phyloP scores from a whole-genome alignment of 2,888 invertebrate species.

The Andrena fulva region DNA sequence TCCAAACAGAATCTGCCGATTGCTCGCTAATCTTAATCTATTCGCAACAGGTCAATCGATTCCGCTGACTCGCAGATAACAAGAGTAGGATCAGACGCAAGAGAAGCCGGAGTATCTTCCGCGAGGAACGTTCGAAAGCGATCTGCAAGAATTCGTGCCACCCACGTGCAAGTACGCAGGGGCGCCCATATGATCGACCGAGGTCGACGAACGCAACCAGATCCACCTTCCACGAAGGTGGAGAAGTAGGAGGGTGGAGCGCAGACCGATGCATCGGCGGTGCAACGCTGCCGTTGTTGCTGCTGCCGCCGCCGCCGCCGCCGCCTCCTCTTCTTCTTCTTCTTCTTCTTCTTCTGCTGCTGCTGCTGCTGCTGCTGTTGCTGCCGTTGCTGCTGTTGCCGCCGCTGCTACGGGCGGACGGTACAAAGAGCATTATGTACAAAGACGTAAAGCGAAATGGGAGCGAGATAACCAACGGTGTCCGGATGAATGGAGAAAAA shows the following conservation, averaged over 20 bases:
- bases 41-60: constrained; percentile 13
- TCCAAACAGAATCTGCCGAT: neutral
- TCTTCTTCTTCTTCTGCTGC: constrained; percentile 35
- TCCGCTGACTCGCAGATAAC: constrained; percentile 13
- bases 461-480: constrained; percentile 80
- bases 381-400: constrained; percentile 38
- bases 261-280: constrained; percentile 54
- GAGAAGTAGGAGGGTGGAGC: constrained; percentile 48
- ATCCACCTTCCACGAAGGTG: constrained; percentile 61
- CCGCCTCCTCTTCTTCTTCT: constrained; percentile 17
- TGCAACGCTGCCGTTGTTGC: constrained; percentile 45
- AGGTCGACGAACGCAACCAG: constrained; percentile 76
- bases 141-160: constrained; percentile 65
- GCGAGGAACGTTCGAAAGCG: constrained; percentile 41
- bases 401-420: constrained; percentile 64
- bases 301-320: constrained; percentile 25
- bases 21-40: neutral
- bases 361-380: constrained; percentile 26
- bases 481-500: constrained; percentile 63
- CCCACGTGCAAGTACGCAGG: constrained; percentile 66
- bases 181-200: constrained; percentile 69
- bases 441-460: constrained; percentile 81
- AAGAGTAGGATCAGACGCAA: neutral
- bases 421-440: constrained; percentile 82
- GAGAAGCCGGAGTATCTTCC: constrained; percentile 17